A percentile compares a stretch with the other conserved stretches of the same genome.
Conservation (phyloP, 2,797 vertebrate genomes). For the Telmatherina bonti region DNA sequence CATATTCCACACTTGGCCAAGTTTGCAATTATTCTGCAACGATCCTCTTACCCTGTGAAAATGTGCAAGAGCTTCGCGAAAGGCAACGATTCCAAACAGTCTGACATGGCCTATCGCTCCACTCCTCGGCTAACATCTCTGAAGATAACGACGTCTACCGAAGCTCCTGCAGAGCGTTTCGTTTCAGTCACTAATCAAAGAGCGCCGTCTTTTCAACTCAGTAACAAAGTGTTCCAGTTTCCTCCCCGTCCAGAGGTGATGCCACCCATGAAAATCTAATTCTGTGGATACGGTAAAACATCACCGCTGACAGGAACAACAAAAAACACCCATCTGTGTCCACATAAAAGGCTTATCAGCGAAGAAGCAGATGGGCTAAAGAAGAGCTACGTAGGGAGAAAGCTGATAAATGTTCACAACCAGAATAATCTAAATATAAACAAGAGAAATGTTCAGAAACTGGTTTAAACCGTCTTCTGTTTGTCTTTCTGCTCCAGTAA, state of each 20-base stretch:
- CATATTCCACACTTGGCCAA: background rate
- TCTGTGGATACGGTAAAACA: background rate
- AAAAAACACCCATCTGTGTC: background rate
- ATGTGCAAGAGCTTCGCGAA: background rate
- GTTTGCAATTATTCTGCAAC: background rate
- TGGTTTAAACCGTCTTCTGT: background rate
- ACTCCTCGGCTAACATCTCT: background rate
- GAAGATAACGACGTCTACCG: background rate
- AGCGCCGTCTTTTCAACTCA: background rate
- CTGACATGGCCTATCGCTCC: background rate
- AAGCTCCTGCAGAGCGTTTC: background rate
- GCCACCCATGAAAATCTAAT: background rate
- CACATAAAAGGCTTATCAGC: background rate
- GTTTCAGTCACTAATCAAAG: constrained; percentile 4
- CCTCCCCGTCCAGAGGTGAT: background rate
- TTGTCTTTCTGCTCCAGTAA: background rate
- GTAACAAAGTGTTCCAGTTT: background rate
- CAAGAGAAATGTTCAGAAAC: background rate
- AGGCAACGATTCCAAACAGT: too few species aligned
- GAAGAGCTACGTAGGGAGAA: background rate
- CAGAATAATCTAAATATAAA: background rate
- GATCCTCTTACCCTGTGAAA: background rate
- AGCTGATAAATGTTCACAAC: background rate
- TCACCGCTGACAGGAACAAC: background rate
- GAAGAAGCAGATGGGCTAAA: too few species aligned